phyloP scores from a whole-genome alignment of 2,888 invertebrate genomes.

The Macaria liturata region DNA sequence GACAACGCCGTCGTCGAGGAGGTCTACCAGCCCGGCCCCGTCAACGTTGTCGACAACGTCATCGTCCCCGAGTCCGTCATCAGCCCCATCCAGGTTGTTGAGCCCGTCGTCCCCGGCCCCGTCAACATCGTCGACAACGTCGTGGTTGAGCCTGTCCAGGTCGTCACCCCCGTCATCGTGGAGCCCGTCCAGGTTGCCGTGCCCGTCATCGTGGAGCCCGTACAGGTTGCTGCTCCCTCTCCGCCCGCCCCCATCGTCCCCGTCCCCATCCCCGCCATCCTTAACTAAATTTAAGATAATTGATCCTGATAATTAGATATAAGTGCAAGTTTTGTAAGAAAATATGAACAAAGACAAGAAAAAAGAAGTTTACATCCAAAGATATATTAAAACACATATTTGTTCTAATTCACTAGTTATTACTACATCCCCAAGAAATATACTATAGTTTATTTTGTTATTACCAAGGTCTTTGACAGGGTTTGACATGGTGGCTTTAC shows the following conservation, averaged over 20 bases:
- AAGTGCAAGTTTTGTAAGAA: slow-evolving; percentile 1
- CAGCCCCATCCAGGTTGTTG: slow-evolving; percentile 35
- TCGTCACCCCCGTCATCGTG: slow-evolving; percentile 29
- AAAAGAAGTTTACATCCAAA: slow-evolving; percentile 13
- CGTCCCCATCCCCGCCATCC: slow-evolving; percentile 34
- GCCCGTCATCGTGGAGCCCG: slow-evolving; percentile 33
- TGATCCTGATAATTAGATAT: slow-evolving; percentile 4
- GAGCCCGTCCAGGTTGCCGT: slow-evolving; percentile 41
- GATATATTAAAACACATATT: slow-evolving; percentile 1
- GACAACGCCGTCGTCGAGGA: slow-evolving; percentile 29
- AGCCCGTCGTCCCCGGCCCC: slow-evolving; percentile 33
- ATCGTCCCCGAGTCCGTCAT: slow-evolving; percentile 16
- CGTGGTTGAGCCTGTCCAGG: slow-evolving; percentile 26
- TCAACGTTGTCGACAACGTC: slow-evolving; percentile 25
- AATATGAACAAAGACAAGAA: not conserved
- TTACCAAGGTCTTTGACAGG: too few relatives aligned
- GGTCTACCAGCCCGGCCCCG: slow-evolving; percentile 34
- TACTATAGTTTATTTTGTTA: too few relatives aligned
- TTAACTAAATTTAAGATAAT: slow-evolving; percentile 34
- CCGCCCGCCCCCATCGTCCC: too few relatives aligned
- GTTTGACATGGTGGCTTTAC: too few relatives aligned
- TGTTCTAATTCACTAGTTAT: too few relatives aligned
- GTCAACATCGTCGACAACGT: slow-evolving; percentile 29
- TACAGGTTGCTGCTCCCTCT: not conserved
- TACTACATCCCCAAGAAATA: too few relatives aligned